Conservation (phyloP, 2,797 vertebrate species). For the Eidolon dupreanum region DNA sequence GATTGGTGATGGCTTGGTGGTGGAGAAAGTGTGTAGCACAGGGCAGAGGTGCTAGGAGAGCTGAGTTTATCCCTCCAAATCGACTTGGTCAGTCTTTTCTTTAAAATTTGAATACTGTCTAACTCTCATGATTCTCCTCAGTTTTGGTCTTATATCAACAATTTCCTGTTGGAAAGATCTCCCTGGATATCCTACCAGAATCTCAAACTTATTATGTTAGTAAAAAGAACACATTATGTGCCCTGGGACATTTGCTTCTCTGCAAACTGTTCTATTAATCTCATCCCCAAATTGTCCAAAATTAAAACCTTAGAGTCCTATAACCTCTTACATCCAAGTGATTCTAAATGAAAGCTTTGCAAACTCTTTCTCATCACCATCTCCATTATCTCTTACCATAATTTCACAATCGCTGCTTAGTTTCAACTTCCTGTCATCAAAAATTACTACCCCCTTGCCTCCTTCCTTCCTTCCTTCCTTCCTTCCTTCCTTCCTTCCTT, state of each 20-base stretch:
- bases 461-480: neutral
- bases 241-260: neutral
- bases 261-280: neutral
- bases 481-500: neutral
- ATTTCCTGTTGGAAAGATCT: neutral
- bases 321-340: neutral
- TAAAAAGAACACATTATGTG: neutral
- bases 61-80: neutral
- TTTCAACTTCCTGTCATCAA: neutral
- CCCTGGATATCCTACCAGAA: neutral
- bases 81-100: neutral
- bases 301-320: neutral
- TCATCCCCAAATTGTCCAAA: neutral
- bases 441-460: neutral
- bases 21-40: neutral
- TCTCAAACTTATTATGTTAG: neutral
- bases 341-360: neutral
- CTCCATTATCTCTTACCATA: neutral
- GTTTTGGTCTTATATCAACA: neutral
- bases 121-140: neutral
- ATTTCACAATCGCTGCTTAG: neutral
- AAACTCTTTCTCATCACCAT: neutral
- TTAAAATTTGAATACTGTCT: neutral
- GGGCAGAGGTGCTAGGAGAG: neutral
- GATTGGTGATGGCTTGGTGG: fast-evolving